These are phyloP conservation scores for Aphidius colemani DNA, from an alignment of 2,888 invertebrate species.

Conservation along the genomic window DNA sequence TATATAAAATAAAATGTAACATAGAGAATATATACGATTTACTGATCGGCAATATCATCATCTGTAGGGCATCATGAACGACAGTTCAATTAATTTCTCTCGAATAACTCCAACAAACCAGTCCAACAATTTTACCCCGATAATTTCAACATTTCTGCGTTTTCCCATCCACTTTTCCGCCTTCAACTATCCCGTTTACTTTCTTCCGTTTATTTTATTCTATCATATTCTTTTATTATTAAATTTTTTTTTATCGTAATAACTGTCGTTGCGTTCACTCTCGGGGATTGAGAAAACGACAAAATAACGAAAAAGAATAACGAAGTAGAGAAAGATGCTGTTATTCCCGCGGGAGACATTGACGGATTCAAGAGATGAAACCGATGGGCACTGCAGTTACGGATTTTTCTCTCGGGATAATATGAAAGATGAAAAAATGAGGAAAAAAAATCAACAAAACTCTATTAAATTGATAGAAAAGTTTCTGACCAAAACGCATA, in stretches of 20 bases:
- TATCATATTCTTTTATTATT: not conserved
- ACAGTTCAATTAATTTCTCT: constrained; percentile 18
- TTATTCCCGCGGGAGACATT: constrained; percentile 8
- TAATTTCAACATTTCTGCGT: too few relatives aligned
- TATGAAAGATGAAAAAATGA: not conserved
- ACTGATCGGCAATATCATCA: constrained; percentile 15
- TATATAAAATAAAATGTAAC: not conserved
- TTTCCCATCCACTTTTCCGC: too few relatives aligned
- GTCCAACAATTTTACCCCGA: not conserved
- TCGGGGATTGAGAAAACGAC: constrained; percentile 11
- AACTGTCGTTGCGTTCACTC: constrained; percentile 13
- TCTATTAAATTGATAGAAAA: not conserved
- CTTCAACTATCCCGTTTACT: constrained; percentile 4
- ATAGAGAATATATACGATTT: not conserved
- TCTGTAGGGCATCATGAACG: constrained; percentile 12
- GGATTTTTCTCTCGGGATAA: not conserved
- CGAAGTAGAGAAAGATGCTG: not conserved
- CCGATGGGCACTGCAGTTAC: not conserved
- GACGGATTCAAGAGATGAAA: constrained; percentile 13
- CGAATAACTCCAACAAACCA: constrained; percentile 7
- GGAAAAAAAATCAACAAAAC: not conserved
- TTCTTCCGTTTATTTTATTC: constrained; percentile 7
- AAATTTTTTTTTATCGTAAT: constrained; percentile 8
- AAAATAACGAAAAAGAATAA: constrained; percentile 18
- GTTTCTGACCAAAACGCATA: not conserved